Percentiles rank a stretch among this genome's conserved stretches.
These are phyloP conservation scores for Crambe crambe DNA, from an alignment of 37 sponge, comb jelly and placozoan species.

Conservation along the genomic window DNA sequence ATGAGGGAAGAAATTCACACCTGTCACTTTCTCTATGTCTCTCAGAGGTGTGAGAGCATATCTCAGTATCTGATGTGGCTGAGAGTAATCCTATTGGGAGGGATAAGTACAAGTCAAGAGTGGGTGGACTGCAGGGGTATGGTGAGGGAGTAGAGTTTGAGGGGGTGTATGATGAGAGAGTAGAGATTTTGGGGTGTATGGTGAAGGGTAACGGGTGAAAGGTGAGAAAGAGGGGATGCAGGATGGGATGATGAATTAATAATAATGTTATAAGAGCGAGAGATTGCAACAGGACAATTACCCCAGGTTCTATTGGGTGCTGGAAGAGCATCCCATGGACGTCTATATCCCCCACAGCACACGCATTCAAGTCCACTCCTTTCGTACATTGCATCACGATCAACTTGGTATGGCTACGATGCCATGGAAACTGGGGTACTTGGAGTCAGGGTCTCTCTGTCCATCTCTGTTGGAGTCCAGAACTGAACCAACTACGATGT, in stretches of 20 bases:
- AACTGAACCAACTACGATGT: constrained; percentile 48
- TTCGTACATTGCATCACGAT: constrained; percentile 33
- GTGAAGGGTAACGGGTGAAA: too few relatives aligned
- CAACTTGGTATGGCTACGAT: constrained; percentile 52
- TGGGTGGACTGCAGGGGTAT: not conserved
- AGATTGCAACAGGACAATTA: too few relatives aligned
- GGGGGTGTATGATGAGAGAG: too few relatives aligned
- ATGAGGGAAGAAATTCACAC: constrained; percentile 67
- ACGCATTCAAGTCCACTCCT: not conserved
- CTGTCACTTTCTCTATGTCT: constrained; percentile 65
- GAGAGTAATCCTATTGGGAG: constrained; percentile 1
- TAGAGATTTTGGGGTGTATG: too few relatives aligned
- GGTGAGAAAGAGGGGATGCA: too few relatives aligned
- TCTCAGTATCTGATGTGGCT: not conserved
- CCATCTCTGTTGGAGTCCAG: constrained; percentile 60
- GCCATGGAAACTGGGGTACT: constrained; percentile 11
- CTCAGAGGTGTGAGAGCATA: constrained; percentile 43
- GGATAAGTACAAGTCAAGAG: not conserved
- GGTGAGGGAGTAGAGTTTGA: too few relatives aligned
- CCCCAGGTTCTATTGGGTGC: constrained; percentile 51
- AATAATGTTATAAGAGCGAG: too few relatives aligned
- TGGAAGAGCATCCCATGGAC: constrained; percentile 1
- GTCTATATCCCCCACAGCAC: not conserved
- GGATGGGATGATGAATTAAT: too few relatives aligned
- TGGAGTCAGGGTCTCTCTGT: constrained; percentile 27